Conservation (phyloP, 2,888 invertebrate genomes). For the Disparrhopalites patrizii region DNA sequence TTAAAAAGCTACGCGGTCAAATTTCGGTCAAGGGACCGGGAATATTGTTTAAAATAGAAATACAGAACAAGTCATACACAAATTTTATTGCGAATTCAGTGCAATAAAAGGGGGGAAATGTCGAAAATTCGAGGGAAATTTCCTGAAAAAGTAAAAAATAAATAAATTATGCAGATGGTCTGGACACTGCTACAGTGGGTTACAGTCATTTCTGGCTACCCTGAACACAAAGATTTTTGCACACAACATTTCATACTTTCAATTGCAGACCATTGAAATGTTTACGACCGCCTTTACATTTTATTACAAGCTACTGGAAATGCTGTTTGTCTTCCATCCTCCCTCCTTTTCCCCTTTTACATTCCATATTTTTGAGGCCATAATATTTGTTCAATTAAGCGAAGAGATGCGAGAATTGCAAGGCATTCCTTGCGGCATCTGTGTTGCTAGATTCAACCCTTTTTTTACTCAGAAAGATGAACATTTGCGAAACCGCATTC, state of each 20-base stretch:
- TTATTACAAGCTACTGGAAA: conserved; percentile 29
- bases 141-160: not conserved
- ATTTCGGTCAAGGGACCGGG: too few species aligned
- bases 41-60: too few species aligned
- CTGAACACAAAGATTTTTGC: too few species aligned
- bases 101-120: too few species aligned
- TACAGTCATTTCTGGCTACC: too few species aligned
- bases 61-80: too few species aligned
- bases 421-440: not conserved
- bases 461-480: not conserved
- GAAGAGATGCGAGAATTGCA: not conserved
- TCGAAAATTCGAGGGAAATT: too few species aligned
- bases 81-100: too few species aligned
- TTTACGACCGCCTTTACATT: conserved; percentile 31
- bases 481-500: too few species aligned
- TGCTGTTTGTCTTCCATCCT: conserved; percentile 7
- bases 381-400: not conserved
- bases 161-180: too few species aligned
- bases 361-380: not conserved
- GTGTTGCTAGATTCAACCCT: not conserved
- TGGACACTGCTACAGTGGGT: too few species aligned
- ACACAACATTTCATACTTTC: not conserved
- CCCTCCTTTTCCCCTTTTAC: not conserved
- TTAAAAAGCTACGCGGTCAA: too few species aligned
- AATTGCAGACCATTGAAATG: conserved; percentile 21